Evolutionary conservation across 2,888 invertebrate genomes (phyloP).

Genomic region (Heteromurus nitidus): DNA sequence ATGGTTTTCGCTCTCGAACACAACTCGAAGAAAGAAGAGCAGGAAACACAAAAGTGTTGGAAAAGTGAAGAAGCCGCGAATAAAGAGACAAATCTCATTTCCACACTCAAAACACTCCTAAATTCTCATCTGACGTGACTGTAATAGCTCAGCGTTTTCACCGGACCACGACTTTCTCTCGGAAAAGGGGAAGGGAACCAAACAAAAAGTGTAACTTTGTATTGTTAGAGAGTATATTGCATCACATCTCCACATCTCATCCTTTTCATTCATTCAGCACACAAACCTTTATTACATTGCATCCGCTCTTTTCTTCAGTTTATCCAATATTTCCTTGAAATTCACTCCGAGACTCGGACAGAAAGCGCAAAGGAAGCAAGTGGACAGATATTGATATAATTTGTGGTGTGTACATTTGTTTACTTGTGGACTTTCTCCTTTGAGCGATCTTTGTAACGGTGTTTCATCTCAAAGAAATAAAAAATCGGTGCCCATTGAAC

Average conservation of each 20-base stretch:
- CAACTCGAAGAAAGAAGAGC: not conserved
- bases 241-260: constrained; percentile 25
- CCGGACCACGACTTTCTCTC: constrained; percentile 19
- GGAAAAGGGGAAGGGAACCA: not conserved
- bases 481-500: not conserved
- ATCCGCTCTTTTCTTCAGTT: constrained; percentile 20
- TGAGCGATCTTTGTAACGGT: not conserved
- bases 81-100: constrained; percentile 48
- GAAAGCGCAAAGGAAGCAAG: not conserved
- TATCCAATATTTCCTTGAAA: not conserved
- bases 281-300: constrained; percentile 20
- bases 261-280: constrained; percentile 14
- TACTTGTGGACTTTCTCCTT: constrained; percentile 10
- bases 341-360: not conserved
- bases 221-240: constrained; percentile 16
- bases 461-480: not conserved
- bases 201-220: not conserved
- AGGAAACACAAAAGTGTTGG: constrained; percentile 32
- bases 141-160: constrained; percentile 51
- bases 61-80: constrained; percentile 38
- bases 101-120: constrained; percentile 36
- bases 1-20: constrained; percentile 12
- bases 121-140: constrained; percentile 58
- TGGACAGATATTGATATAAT: constrained; percentile 33
- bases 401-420: constrained; percentile 13